Conservation (phyloP, 1,140 invertebrate genomes). For the Cyrtorhinus lividipennis region DNA sequence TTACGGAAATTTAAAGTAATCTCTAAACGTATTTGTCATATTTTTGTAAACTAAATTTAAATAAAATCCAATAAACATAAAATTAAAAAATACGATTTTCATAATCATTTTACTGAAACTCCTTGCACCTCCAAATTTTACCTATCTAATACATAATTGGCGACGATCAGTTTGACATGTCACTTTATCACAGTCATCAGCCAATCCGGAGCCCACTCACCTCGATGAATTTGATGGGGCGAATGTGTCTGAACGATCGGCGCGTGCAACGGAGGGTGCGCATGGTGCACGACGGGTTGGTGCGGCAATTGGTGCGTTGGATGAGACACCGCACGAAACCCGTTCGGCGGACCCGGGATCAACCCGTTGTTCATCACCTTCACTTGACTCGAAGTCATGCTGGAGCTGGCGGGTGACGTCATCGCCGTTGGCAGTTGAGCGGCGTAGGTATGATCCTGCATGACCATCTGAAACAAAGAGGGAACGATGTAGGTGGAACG, state of each 20-base stretch:
- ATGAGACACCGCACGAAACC: background rate
- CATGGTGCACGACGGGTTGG: background rate
- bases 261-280: background rate
- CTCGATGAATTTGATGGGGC: constrained; percentile 8
- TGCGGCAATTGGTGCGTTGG: background rate
- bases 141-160: no score
- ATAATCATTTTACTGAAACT: no score
- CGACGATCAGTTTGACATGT: no score
- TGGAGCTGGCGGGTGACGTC: background rate
- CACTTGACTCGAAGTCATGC: background rate
- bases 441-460: constrained; percentile 25
- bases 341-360: background rate
- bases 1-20: no score
- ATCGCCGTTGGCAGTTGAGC: constrained; percentile 6
- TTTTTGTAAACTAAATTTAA: no score
- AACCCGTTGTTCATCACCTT: background rate
- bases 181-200: no score
- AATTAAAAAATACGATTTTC: no score
- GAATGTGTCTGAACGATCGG: background rate
- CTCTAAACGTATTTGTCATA: no score
- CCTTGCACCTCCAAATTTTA: no score
- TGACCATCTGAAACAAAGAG: constrained; percentile 12
- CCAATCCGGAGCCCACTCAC: no score
- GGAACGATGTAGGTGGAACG: no score
- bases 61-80: no score